A percentile compares a stretch with the other conserved stretches of the same genome.
Evolutionary conservation across 2,888 invertebrate genomes (phyloP).

Genomic region (Carabus problematicus): DNA sequence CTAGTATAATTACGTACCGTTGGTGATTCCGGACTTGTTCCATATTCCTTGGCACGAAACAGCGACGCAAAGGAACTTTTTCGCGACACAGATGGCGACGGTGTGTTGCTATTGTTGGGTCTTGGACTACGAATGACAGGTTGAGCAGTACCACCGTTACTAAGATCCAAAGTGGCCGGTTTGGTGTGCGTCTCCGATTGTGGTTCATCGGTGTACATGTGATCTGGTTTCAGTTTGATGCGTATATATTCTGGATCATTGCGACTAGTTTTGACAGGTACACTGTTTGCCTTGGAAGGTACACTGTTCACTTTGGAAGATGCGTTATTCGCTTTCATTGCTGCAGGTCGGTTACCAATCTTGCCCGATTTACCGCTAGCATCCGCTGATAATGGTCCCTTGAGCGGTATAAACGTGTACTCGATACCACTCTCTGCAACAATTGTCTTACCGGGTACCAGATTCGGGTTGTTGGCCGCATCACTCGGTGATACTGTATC

Average conservation of each 20-base stretch:
- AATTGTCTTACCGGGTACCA: conserved; percentile 49
- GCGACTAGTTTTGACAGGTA: conserved; percentile 9
- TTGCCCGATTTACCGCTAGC: conserved; percentile 44
- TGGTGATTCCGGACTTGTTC: conserved; percentile 70
- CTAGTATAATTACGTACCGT: conserved; percentile 53
- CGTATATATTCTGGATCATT: conserved; percentile 65
- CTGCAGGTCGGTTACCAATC: conserved; percentile 38
- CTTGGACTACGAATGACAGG: conserved; percentile 28
- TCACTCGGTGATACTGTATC: conserved; percentile 22
- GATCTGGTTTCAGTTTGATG: conserved; percentile 77
- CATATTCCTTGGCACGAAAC: conserved; percentile 73
- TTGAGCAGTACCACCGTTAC: conserved; percentile 46
- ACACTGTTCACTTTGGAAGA: conserved; percentile 42
- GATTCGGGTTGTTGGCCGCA: conserved; percentile 23
- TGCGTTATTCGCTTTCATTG: conserved; percentile 42
- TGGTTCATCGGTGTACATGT: conserved; percentile 69
- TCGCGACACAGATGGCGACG: conserved; percentile 77
- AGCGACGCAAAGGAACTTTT: conserved; percentile 84
- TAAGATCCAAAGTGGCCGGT: conserved; percentile 68
- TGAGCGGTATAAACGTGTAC: conserved; percentile 61
- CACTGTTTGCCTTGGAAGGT: conserved; percentile 5
- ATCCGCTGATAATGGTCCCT: conserved; percentile 57
- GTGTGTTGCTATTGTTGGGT: conserved; percentile 56
- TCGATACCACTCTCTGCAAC: conserved; percentile 57
- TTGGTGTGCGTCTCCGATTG: conserved; percentile 61